Conservation (phyloP, 2,113 vertebrate genomes). For the Desmodus rotundus region DNA sequence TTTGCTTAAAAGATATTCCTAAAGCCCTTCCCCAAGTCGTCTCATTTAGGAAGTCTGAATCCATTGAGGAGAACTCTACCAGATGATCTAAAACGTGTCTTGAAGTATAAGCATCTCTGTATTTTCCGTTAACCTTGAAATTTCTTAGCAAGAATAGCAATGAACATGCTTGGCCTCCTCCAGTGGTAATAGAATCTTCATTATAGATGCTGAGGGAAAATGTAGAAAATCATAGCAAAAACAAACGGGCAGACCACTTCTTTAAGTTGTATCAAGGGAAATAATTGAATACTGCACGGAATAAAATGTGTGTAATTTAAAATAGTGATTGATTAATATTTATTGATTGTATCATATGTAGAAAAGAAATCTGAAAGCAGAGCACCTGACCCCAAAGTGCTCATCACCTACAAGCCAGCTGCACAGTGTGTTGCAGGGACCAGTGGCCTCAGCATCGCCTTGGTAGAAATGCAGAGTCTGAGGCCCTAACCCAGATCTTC, state of each 20-base stretch:
- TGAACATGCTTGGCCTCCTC: background rate
- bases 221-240: background rate
- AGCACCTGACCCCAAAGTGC: background rate
- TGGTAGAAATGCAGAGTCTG: too few relatives aligned
- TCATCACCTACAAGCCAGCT: background rate
- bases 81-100: background rate
- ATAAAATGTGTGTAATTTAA: background rate
- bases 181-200: background rate
- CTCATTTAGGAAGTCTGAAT: background rate
- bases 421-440: background rate
- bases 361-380: background rate
- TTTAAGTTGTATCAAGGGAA: background rate
- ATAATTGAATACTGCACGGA: background rate
- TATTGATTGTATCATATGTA: background rate
- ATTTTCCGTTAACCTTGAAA: background rate
- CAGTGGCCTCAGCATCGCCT: too few relatives aligned
- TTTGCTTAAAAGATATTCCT: background rate
- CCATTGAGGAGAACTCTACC: background rate
- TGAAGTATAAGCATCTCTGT: background rate
- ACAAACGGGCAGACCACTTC: background rate
- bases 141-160: background rate
- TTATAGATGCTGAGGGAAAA: background rate
- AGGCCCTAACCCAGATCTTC: too few relatives aligned
- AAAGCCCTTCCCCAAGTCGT: background rate
- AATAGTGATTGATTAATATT: background rate